phyloP scores from a whole-genome alignment of 2,113 vertebrate species.

The Notothenia rossii region DNA sequence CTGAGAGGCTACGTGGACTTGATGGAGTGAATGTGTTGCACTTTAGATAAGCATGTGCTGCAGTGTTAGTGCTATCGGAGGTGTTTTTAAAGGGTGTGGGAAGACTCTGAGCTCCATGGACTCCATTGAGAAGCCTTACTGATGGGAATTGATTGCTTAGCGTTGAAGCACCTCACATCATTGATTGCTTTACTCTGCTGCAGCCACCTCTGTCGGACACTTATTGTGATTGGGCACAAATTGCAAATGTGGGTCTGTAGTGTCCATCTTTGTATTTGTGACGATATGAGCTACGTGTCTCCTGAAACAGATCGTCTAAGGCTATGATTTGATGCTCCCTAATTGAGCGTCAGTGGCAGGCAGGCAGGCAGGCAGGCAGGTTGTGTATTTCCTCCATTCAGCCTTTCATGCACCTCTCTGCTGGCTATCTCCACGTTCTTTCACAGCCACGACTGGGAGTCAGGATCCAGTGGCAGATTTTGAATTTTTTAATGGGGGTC shows the following conservation, averaged over 20 bases:
- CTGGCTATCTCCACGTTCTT: slow-evolving; percentile 24
- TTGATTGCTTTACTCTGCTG: slow-evolving; percentile 44
- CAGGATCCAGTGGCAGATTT: slow-evolving; percentile 67
- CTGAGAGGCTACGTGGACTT: slow-evolving; percentile 41
- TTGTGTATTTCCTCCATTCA: slow-evolving; percentile 65
- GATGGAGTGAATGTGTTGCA: slow-evolving; percentile 48
- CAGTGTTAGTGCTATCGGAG: slow-evolving; percentile 2
- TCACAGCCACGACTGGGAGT: slow-evolving; percentile 54
- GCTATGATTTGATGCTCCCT: slow-evolving; percentile 55
- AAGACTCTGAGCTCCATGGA: slow-evolving; percentile 41
- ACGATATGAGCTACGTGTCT: slow-evolving; percentile 24
- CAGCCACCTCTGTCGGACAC: slow-evolving; percentile 40
- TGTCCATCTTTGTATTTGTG: slow-evolving; percentile 19
- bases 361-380: slow-evolving; percentile 46
- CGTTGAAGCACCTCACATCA: slow-evolving; percentile 31
- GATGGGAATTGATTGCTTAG: slow-evolving; percentile 41
- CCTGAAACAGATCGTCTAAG: not conserved
- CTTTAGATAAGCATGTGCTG: slow-evolving; percentile 45
- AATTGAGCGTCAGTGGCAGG: slow-evolving; percentile 65
- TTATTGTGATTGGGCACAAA: slow-evolving; percentile 12
- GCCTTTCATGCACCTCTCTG: slow-evolving; percentile 37
- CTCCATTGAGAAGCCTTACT: slow-evolving; percentile 42
- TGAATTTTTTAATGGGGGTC: slow-evolving; percentile 71
- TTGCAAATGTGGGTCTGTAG: too few relatives aligned
- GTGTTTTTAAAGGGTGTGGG: slow-evolving; percentile 23